Base-by-base conservation (phyloP, 2,113 vertebrate species). In the Laterallus jamaicensis region DNA sequence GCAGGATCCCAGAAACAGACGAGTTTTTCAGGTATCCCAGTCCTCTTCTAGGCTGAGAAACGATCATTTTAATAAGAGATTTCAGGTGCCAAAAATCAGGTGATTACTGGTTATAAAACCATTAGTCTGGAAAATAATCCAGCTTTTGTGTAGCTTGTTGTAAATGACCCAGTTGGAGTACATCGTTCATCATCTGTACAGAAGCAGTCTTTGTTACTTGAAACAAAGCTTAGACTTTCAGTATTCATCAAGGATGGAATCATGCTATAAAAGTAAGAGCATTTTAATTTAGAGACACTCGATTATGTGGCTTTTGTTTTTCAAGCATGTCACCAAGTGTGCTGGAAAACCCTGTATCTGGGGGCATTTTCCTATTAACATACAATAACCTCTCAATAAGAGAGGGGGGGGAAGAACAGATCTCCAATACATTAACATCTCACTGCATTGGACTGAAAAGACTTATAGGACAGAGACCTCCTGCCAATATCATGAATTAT, bases 401-500 rank as follows among this genome's bases (percentile, higher is more conserved):
- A 9, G 35, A 7, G 35, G 26, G 66, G 24, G 37, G 17, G 42
- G 42, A 16, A 14, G 86, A 55, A 88, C 39, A 10, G n/a, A 86
- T 68, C 42, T 87, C 37, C 16, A n/a, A 80, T 58, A 40, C 28
- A 74, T 93, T 93, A 94, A 40, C 68, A 37, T 86, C 90, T 76
- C 21, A 1, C 18, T 66, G 14, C 12, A 29, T 15, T 49, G 62
- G 32, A 50, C 90, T 84, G 74, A 55, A 68, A 80, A 82, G 71
- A 78, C 70, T 74, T 59, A 29, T 2, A 67, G 47, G 74, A 62
- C 31, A 92, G 66, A 70, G 63, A 32, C 21, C n/a, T 92, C 63
- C 63, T 95, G 90, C 62, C 93, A 95, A 64, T 92, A 81, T 16
- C 14, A 44, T 81, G 86, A 88, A 95, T 92, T 93, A 94, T 93